These are phyloP conservation scores for Sorex araneus DNA, from an alignment of 2,113 vertebrate species.

Conservation along the genomic window DNA sequence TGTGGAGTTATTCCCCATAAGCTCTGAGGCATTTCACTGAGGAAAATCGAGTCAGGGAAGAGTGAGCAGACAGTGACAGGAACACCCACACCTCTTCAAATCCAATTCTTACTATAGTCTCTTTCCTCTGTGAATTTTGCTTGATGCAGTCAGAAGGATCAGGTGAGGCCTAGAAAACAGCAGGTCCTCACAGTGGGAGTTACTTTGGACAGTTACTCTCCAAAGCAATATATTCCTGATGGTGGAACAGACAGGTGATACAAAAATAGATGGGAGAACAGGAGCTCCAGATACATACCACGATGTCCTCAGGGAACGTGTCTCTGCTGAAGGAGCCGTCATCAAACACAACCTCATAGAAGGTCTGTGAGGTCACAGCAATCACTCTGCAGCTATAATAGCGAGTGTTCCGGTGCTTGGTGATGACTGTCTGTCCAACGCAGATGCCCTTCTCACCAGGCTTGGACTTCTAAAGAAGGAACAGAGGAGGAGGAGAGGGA, in stretches of 20 bases:
- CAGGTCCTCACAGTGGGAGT: conserved; percentile 37
- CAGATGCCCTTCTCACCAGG: conserved; percentile 89
- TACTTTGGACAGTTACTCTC: too few species aligned
- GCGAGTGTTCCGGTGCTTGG: conserved; percentile 96
- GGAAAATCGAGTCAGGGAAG: not conserved
- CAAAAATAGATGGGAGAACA: not conserved
- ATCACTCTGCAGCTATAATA: conserved; percentile 97
- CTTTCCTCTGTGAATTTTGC: conserved; percentile 76
- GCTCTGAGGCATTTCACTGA: not conserved
- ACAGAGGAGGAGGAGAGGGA: not conserved
- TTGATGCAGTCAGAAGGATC: conserved; percentile 77
- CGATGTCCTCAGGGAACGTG: conserved; percentile 98
- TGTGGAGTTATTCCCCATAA: not conserved
- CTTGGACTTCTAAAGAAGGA: conserved; percentile 90
- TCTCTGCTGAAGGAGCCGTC: conserved; percentile 98
- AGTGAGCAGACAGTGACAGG: conserved; percentile 25
- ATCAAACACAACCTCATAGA: conserved; percentile 98
- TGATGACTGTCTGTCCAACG: conserved; percentile 96
- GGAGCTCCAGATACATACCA: conserved; percentile 86
- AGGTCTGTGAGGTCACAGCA: conserved; percentile 94
- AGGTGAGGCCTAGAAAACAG: conserved; percentile 76
- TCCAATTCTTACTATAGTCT: conserved; percentile 36
- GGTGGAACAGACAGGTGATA: not conserved
- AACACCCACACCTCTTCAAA: conserved; percentile 44
- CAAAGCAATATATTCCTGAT: conserved; percentile 49